These are phyloP conservation scores for Phyllostomus hastatus DNA, from an alignment of 2,113 vertebrate species.

Conservation along the genomic window DNA sequence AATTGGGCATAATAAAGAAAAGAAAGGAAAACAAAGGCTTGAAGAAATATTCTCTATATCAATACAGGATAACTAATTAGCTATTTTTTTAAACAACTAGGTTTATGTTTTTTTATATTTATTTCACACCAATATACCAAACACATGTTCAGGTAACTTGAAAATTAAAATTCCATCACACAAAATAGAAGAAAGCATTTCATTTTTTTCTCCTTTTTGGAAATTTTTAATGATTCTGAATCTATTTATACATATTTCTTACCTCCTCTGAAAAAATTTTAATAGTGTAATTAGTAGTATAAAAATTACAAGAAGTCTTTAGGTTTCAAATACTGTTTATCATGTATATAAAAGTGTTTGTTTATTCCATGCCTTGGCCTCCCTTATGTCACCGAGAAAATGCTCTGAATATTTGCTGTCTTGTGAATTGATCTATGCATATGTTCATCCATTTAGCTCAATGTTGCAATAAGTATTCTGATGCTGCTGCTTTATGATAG, in stretches of 20 bases:
- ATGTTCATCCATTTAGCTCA: not conserved
- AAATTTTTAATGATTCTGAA: not conserved
- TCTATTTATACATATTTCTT: not conserved
- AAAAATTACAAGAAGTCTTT: not conserved
- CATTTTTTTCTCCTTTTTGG: not conserved
- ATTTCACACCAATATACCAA: not conserved
- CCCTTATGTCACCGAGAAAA: not conserved
- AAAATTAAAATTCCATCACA: not conserved
- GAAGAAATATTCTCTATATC: not conserved
- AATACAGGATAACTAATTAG: not conserved
- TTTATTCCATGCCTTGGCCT: not conserved
- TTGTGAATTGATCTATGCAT: fast-evolving
- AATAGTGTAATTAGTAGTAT: not conserved
- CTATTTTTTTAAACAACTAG: slow-evolving; percentile 3
- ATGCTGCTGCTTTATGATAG: not conserved
- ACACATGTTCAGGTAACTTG: not conserved
- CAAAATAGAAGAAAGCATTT: not conserved
- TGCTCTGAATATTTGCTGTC: not conserved
- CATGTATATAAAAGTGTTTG: not conserved
- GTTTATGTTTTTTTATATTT: not conserved
- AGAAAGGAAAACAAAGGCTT: not conserved
- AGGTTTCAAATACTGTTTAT: not conserved
- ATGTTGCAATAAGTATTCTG: not conserved
- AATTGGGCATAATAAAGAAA: not conserved
- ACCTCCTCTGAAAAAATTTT: not conserved